Conservation (phyloP, 2,888 invertebrate species). For the Ommatoiulus sabulosus region DNA sequence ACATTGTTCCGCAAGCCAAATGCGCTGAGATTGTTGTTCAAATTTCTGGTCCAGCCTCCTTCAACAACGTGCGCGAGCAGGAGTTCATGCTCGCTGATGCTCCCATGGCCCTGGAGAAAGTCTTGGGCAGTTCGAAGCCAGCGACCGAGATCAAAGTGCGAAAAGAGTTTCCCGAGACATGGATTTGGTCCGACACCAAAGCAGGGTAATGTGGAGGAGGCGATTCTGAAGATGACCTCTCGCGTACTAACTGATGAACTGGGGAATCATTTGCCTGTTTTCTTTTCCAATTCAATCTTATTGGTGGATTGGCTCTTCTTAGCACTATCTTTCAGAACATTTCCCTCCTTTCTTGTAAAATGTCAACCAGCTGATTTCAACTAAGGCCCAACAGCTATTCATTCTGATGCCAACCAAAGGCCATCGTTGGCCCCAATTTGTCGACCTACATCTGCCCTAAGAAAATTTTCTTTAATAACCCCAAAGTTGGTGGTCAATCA, state of each 20-base stretch:
- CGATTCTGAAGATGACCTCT: background rate
- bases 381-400: background rate
- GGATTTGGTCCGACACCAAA: constrained; percentile 76
- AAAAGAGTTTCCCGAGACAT: constrained; percentile 79
- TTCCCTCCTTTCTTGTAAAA: background rate
- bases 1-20: background rate
- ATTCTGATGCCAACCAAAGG: too few relatives aligned
- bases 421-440: background rate
- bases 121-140: background rate
- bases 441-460: too few relatives aligned
- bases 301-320: background rate
- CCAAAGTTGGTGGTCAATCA: too few relatives aligned
- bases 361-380: background rate
- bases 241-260: background rate
- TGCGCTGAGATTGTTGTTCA: background rate
- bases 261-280: background rate
- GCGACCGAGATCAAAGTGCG: constrained; percentile 67
- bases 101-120: background rate
- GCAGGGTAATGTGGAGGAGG: constrained; percentile 70
- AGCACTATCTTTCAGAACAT: background rate
- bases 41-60: background rate
- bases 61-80: background rate
- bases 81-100: background rate
- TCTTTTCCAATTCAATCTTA: background rate
- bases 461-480: too few relatives aligned